Evolutionary conservation across 2,113 vertebrate genomes (phyloP).

Genomic region (Aramus guarauna): DNA sequence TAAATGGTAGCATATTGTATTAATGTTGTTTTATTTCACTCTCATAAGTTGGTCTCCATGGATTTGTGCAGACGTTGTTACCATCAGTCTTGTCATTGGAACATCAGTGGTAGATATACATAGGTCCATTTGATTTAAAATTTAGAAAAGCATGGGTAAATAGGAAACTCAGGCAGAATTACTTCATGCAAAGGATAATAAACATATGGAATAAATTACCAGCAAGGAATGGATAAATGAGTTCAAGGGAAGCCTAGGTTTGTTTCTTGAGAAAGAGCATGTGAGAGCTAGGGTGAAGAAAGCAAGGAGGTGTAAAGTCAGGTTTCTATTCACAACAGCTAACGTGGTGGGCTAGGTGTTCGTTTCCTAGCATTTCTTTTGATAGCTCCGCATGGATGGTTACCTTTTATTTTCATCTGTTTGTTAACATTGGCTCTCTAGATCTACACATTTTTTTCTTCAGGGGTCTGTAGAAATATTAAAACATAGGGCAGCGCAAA

Average conservation of each 20-base stretch:
- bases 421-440: neutral
- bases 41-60: neutral
- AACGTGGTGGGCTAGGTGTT: neutral
- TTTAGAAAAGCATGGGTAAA: neutral
- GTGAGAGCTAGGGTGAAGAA: conserved; percentile 9
- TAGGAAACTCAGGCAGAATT: conserved; percentile 11
- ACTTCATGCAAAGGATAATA: neutral
- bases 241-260: conserved; percentile 19
- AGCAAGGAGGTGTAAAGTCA: conserved; percentile 27
- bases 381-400: neutral
- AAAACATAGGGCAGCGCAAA: neutral
- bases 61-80: neutral
- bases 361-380: neutral
- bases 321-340: conserved; percentile 24
- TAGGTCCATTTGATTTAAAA: neutral
- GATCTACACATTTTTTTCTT: neutral
- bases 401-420: conserved; percentile 12
- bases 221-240: conserved; percentile 29
- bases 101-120: neutral
- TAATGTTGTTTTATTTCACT: neutral
- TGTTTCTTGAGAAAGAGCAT: neutral
- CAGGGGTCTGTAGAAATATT: neutral
- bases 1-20: neutral
- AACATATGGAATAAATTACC: conserved; percentile 31
- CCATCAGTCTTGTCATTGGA: neutral